Evolutionary conservation across 2,113 vertebrate genomes (phyloP).

Genomic region (Urocolius indicus): DNA sequence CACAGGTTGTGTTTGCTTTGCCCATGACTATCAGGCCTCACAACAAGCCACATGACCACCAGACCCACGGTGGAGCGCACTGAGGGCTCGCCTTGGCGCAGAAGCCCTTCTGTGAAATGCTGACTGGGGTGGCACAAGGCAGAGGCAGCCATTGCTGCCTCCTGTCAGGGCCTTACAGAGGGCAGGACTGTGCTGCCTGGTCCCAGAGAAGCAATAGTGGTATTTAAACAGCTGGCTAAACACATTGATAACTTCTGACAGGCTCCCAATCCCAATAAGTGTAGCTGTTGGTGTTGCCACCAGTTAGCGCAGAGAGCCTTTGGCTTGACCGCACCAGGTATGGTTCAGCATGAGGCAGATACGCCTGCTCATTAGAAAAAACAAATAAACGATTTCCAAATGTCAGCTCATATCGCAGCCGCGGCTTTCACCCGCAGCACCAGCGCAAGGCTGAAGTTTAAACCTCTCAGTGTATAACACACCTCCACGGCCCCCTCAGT

Average conservation of each 20-base stretch:
- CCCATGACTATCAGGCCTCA: not conserved
- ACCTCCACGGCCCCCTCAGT: not conserved
- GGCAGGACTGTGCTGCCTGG: too few species aligned
- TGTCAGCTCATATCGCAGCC: not conserved
- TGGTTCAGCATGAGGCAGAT: not conserved
- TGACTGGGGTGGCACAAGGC: not conserved
- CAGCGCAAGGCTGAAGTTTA: not conserved
- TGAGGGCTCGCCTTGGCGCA: not conserved
- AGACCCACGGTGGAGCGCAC: not conserved
- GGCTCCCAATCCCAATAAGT: not conserved
- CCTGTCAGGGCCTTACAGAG: not conserved
- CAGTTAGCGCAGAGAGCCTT: not conserved
- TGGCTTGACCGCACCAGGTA: too few species aligned
- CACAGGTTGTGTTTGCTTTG: not conserved
- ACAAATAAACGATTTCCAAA: not conserved
- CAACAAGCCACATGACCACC: too few species aligned
- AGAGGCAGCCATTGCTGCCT: not conserved
- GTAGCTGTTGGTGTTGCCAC: too few species aligned
- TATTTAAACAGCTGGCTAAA: not conserved
- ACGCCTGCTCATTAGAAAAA: not conserved
- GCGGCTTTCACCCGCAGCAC: not conserved
- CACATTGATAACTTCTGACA: not conserved
- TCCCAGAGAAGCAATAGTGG: not conserved
- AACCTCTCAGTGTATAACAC: not conserved
- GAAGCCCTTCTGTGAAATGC: not conserved